Percentiles rank a stretch among this genome's conserved stretches.
phyloP scores from a whole-genome alignment of 2,888 invertebrate species.

The Drosophila incognita region DNA sequence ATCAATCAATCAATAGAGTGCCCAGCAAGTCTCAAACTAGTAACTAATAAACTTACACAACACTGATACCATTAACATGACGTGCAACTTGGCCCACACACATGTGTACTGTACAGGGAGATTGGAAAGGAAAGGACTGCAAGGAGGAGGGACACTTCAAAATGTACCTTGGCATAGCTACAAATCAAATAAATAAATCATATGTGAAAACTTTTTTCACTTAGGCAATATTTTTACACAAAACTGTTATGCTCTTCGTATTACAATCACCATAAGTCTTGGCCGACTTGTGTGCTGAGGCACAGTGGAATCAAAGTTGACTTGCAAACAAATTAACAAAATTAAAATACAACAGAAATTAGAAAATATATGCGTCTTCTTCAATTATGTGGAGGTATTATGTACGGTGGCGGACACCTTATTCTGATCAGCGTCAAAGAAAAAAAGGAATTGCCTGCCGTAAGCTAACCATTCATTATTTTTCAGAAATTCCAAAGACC shows the following conservation, averaged over 20 bases:
- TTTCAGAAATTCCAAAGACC: no score
- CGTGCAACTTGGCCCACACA: constrained; percentile 24
- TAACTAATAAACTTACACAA: constrained; percentile 64
- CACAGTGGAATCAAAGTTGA: constrained; percentile 21
- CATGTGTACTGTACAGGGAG: neutral
- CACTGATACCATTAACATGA: constrained; percentile 50
- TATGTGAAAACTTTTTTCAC: constrained; percentile 76
- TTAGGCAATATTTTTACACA: constrained; percentile 72
- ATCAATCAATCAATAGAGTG: constrained; percentile 59
- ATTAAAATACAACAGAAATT: neutral
- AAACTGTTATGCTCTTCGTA: constrained; percentile 56
- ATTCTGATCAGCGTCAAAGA: no score
- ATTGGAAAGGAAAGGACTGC: neutral
- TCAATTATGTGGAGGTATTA: no score
- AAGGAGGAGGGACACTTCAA: constrained; percentile 2
- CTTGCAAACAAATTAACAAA: neutral
- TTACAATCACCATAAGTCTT: constrained; percentile 68
- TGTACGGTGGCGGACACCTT: no score
- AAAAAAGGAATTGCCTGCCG: no score
- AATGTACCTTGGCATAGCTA: constrained; percentile 35
- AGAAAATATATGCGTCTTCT: neutral
- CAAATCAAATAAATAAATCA: constrained; percentile 76
- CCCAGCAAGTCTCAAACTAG: constrained; percentile 58
- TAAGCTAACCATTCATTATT: no score
- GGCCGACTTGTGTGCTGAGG: constrained; percentile 21